phyloP scores from a whole-genome alignment of 2,888 invertebrate genomes.

The Aquatica leii region DNA sequence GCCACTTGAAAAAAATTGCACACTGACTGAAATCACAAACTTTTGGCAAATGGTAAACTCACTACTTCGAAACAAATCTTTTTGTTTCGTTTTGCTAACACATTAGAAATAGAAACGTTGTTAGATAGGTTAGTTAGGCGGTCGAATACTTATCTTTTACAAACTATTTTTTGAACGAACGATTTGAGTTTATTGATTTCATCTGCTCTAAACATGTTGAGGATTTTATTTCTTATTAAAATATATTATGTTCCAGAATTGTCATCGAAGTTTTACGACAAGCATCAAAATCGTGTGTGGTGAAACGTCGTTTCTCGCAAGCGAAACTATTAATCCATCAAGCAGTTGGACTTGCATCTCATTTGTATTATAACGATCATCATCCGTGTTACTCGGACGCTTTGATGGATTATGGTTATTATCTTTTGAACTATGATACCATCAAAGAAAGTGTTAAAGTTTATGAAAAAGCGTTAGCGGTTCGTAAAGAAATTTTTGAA shows the following conservation, averaged over 20 bases:
- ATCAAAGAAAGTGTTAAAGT: conserved; percentile 85
- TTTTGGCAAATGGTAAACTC: too few species aligned
- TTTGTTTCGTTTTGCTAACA: too few species aligned
- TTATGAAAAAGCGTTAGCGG: conserved; percentile 79
- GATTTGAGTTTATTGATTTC: too few species aligned
- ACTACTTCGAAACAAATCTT: too few species aligned
- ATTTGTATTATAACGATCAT: conserved; percentile 65
- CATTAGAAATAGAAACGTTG: too few species aligned
- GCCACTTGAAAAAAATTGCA: too few species aligned
- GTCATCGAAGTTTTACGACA: conserved; percentile 85
- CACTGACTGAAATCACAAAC: too few species aligned
- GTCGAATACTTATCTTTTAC: too few species aligned
- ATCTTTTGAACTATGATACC: conserved; percentile 86
- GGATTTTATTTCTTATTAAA: too few species aligned
- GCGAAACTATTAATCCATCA: conserved; percentile 85
- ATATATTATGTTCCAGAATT: conserved; percentile 67
- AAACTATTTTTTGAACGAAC: too few species aligned
- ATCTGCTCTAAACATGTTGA: too few species aligned
- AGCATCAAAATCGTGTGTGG: conserved; percentile 88
- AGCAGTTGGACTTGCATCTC: conserved; percentile 76
- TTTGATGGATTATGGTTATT: conserved; percentile 89
- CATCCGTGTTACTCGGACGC: conserved; percentile 88
- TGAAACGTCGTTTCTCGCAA: conserved; percentile 83
- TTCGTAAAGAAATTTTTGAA: conserved; percentile 81
- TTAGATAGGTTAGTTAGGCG: too few species aligned